phyloP scores from a whole-genome alignment of 37 sponge, comb jelly and placozoan genomes.

The Ephydatia muelleri region DNA sequence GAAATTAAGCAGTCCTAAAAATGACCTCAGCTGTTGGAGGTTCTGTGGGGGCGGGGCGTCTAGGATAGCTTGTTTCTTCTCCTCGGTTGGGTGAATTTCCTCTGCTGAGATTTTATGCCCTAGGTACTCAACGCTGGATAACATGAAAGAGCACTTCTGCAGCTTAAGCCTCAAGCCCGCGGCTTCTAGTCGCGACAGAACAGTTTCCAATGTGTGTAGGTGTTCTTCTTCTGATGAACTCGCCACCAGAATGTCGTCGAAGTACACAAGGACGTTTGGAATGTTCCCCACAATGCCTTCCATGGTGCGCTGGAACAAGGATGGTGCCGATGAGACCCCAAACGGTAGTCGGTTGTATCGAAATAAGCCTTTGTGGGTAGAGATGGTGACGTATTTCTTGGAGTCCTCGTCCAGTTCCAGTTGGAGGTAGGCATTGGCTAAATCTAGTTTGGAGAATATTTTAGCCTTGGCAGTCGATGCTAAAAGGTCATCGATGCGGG shows the following conservation, averaged over 20 bases:
- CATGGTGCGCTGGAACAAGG: constrained; percentile 6
- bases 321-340: constrained; percentile 13
- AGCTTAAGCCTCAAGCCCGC: neutral
- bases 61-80: constrained; percentile 3
- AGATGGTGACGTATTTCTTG: neutral
- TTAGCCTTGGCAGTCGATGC: neutral
- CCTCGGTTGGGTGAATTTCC: constrained; percentile 8
- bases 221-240: neutral
- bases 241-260: constrained; percentile 9
- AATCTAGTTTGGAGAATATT: neutral
- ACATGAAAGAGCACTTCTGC: constrained; percentile 1
- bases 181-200: neutral
- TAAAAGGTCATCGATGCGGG: neutral
- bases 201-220: neutral
- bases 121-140: constrained; percentile 5
- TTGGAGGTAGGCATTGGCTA: neutral
- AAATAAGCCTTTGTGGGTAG: neutral
- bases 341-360: neutral
- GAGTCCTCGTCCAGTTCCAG: neutral
- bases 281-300: neutral
- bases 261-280: neutral
- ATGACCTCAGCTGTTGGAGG: neutral
- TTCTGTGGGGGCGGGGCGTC: constrained; percentile 22
- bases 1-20: constrained; percentile 18
- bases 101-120: constrained; percentile 3